Base-by-base conservation (phyloP, 2,113 vertebrate genomes). In the Eira barbara region DNA sequence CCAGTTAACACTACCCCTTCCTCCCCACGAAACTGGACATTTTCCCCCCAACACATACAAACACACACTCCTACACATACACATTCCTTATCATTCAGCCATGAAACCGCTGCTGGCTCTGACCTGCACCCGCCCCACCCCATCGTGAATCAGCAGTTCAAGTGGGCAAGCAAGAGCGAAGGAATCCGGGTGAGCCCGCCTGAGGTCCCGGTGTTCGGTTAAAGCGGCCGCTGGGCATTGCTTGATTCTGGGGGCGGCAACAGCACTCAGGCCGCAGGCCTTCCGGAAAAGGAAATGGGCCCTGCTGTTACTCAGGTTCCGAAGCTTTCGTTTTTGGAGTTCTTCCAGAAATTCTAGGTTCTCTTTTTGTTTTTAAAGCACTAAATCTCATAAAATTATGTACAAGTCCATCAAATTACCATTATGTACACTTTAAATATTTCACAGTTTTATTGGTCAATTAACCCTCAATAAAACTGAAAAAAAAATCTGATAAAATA, bases 101-200 rank as follows among this genome's bases (percentile, higher is more conserved):
- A 10, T 31, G 17, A 69, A 92, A 92, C 79, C 45, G 47, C 87
- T 49, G 21, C n/a, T 67, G 47, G 79, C 74, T 89, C n/a, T 27
- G 55, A 84, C 39, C 39, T 80, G 55, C 3, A 47, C 69, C 65
- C 63, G 42, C 20, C 45, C 47, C 61, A 36, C 31, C 81, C 27
- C n/a, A 31, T 4, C 27, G 45, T 96, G 95, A 94, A 39, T 96
- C 81, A 94, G 91, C 91, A 93, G 91, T 21, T 92, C 45, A 86
- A 83, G 59, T 2, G 13, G 88, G 90, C 20, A 74, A 92, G 45
- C 23, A 25, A 76, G 36, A 39, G 14, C 6, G 6, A 14, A 83
- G 49, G 80, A 81, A 71, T 39, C 42, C 59, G 15, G 47, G 34
- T 9, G 57, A 76, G 85, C 34, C 52, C 25, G 34, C 47, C 3